phyloP scores from a whole-genome alignment of 2,113 vertebrate genomes.

The Sciurus niger region DNA sequence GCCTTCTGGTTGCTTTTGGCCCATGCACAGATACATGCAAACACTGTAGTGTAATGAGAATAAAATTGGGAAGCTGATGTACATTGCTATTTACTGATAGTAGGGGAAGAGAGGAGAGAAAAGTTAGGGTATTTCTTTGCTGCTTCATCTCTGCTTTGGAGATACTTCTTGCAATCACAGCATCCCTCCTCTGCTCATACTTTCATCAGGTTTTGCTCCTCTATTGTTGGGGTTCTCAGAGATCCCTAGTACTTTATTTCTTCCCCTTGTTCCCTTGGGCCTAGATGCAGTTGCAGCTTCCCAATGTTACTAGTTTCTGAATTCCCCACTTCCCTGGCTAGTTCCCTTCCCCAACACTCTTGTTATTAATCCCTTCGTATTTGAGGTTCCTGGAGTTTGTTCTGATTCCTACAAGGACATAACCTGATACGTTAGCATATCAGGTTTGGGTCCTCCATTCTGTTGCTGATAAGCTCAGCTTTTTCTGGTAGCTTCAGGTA shows the following conservation, averaged over 20 bases:
- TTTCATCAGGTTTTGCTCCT: not conserved
- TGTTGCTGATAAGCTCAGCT: not conserved
- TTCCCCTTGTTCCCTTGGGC: not conserved
- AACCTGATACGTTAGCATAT: not conserved
- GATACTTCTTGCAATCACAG: not conserved
- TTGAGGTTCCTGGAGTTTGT: not conserved
- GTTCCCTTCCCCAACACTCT: not conserved
- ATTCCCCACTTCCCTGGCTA: not conserved
- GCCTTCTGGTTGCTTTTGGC: not conserved
- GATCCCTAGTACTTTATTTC: not conserved
- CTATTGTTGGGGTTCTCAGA: not conserved
- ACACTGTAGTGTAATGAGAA: too few species aligned
- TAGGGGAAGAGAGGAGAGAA: not conserved
- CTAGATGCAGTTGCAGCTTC: not conserved
- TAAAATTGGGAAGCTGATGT: too few species aligned
- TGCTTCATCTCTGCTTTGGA: not conserved
- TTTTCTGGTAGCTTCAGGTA: not conserved
- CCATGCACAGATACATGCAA: not conserved
- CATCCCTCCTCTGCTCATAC: not conserved
- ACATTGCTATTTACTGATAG: too few species aligned
- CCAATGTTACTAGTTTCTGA: not conserved
- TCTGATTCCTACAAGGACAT: not conserved
- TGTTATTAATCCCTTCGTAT: not conserved
- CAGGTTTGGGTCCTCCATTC: not conserved
- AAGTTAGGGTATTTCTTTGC: not conserved